These are phyloP conservation scores for Brachyopa scutellaris DNA, from an alignment of 2,888 invertebrate species.

Conservation along the genomic window DNA sequence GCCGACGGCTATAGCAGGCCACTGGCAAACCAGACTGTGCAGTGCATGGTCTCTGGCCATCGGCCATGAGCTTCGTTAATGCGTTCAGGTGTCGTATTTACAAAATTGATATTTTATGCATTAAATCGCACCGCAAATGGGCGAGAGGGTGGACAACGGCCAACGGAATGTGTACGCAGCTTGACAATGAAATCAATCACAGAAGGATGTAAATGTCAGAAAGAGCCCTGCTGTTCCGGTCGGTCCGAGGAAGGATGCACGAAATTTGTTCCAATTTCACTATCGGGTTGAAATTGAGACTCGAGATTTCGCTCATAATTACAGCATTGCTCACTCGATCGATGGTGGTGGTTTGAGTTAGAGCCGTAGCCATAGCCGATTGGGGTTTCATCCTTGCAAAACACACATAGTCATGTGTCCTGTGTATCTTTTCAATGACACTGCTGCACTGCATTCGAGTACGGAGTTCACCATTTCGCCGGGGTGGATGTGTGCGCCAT, in stretches of 20 bases:
- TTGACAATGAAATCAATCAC: constrained; percentile 64
- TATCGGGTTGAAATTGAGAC: constrained; percentile 22
- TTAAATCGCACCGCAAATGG: constrained; percentile 58
- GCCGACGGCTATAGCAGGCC: constrained; percentile 12
- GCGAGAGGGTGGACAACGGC: background rate
- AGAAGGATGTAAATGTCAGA: constrained; percentile 48
- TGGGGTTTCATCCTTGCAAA: background rate
- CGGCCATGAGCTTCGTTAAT: constrained; percentile 50
- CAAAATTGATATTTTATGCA: constrained; percentile 71
- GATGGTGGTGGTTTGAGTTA: background rate
- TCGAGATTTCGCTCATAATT: constrained; percentile 51
- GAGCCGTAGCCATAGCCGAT: background rate
- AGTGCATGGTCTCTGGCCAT: constrained; percentile 26
- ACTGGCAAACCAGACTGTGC: background rate
- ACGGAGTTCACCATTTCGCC: constrained; percentile 29
- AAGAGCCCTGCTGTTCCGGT: constrained; percentile 8
- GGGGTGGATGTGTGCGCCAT: constrained; percentile 39
- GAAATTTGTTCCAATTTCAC: constrained; percentile 63
- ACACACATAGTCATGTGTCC: constrained; percentile 17
- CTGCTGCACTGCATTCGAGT: background rate
- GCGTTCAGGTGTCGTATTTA: constrained; percentile 70
- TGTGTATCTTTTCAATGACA: constrained; percentile 7
- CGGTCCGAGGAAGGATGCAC: constrained; percentile 53
- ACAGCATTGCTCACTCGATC: constrained; percentile 4
- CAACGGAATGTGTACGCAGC: background rate